Conservation (phyloP, 2,797 vertebrate genomes). For the Champsocephalus esox region DNA sequence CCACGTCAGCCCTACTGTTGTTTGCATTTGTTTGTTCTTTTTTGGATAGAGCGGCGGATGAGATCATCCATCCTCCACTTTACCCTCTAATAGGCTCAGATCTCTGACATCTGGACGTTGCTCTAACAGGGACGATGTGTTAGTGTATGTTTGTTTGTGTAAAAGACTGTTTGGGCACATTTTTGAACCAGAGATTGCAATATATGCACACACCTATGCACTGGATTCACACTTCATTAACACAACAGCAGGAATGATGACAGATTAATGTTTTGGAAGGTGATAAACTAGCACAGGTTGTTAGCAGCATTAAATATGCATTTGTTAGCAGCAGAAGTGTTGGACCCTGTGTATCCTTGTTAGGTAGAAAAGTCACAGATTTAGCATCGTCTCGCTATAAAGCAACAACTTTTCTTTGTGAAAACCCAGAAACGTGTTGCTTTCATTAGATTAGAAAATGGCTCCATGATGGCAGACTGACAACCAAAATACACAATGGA, state of each 20-base stretch:
- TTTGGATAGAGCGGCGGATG: conserved; percentile 57
- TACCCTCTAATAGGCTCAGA: conserved; percentile 67
- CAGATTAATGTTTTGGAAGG: conserved; percentile 25
- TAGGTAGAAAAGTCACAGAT: conserved; percentile 7
- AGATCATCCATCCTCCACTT: conserved; percentile 75
- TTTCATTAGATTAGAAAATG: conserved; percentile 12
- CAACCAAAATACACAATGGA: conserved; percentile 28
- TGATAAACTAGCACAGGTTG: conserved; percentile 21
- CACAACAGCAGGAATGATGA: conserved; percentile 14
- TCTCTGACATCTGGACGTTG: conserved; percentile 70
- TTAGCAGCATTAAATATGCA: conserved; percentile 14
- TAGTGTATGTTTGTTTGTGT: conserved; percentile 24
- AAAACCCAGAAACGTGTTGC: conserved; percentile 1
- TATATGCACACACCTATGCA: neutral
- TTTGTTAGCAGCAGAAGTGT: conserved; percentile 6
- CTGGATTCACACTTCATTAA: conserved; percentile 31
- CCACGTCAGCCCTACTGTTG: conserved; percentile 56
- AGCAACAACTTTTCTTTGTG: neutral
- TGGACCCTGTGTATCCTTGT: neutral
- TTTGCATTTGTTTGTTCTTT: conserved; percentile 74
- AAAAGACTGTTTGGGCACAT: conserved; percentile 27
- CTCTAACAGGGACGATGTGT: conserved; percentile 35
- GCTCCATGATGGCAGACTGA: neutral
- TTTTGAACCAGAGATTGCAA: neutral
- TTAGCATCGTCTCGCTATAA: neutral